These are phyloP conservation scores for Atractosteus spatula DNA, from an alignment of 2,113 vertebrate genomes.

Conservation along the genomic window DNA sequence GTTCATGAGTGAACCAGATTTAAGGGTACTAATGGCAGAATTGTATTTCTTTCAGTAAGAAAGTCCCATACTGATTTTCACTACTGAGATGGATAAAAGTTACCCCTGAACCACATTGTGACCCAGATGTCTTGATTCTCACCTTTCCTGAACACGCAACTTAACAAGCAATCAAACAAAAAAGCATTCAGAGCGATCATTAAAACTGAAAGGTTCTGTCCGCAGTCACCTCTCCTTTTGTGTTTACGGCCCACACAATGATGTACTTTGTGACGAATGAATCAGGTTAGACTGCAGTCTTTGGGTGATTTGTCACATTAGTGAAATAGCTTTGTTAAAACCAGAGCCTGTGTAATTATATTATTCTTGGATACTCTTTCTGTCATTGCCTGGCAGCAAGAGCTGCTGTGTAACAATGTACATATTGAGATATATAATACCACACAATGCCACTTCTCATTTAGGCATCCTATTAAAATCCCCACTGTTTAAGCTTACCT, in stretches of 20 bases:
- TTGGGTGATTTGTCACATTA: slow-evolving; percentile 65
- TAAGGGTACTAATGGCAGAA: no score
- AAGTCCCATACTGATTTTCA: no score
- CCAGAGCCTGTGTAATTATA: slow-evolving; percentile 56
- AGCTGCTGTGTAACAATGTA: slow-evolving; percentile 41
- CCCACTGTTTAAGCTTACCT: slow-evolving; percentile 21
- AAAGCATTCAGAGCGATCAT: slow-evolving; percentile 42
- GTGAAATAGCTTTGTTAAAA: slow-evolving; percentile 61
- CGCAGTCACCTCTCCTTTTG: slow-evolving; percentile 10
- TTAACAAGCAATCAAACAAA: slow-evolving; percentile 29
- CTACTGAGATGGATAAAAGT: no score
- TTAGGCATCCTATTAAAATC: slow-evolving; percentile 9
- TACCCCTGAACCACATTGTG: neutral
- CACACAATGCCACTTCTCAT: slow-evolving; percentile 28
- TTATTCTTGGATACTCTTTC: slow-evolving; percentile 38
- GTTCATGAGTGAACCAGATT: no score
- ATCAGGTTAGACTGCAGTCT: slow-evolving; percentile 56
- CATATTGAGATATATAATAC: slow-evolving; percentile 40
- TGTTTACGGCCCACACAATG: slow-evolving; percentile 49
- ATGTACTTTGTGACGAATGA: slow-evolving; percentile 38
- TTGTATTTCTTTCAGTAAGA: no score
- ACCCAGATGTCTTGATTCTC: no score
- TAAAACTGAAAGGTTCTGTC: slow-evolving; percentile 15
- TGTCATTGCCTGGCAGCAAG: slow-evolving; percentile 21
- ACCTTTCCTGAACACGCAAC: no score